phyloP scores from a whole-genome alignment of 2,113 vertebrate species.

The Pseudorasbora parva region DNA sequence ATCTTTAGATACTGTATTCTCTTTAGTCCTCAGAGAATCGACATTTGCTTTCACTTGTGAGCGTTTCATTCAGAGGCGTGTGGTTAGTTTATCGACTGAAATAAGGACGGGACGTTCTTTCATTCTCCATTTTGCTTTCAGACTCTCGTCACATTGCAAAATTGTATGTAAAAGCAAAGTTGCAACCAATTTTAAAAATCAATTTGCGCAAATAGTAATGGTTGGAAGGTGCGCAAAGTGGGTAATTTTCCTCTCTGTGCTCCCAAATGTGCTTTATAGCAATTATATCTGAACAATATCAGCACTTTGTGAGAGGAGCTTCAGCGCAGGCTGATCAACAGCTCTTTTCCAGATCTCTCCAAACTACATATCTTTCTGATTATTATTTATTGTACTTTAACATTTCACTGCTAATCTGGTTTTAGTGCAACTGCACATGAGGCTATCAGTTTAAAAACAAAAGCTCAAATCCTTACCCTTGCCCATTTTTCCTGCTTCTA shows the following conservation, averaged over 20 bases:
- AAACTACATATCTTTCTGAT: not conserved
- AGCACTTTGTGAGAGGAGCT: not conserved
- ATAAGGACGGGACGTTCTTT: not conserved
- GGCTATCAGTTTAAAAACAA: too few species aligned
- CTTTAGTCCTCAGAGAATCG: constrained; percentile 26
- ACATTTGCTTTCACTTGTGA: constrained; percentile 1
- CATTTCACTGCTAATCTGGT: not conserved
- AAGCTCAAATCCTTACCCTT: too few species aligned
- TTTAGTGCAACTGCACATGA: not conserved
- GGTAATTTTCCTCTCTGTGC: constrained; percentile 38
- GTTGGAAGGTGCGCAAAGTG: constrained; percentile 43
- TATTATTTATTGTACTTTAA: not conserved
- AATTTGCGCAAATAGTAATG: constrained; percentile 44
- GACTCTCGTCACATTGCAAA: constrained; percentile 4
- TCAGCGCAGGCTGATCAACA: not conserved
- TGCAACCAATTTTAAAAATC: constrained; percentile 32
- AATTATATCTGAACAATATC: constrained; percentile 41
- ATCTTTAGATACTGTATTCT: constrained; percentile 34
- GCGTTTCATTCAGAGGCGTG: not conserved
- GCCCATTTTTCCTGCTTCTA: too few species aligned
- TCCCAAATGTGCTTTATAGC: constrained; percentile 26
- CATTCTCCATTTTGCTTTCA: constrained; percentile 23
- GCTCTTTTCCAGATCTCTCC: not conserved
- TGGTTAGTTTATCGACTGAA: constrained; percentile 14
- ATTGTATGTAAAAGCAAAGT: constrained; percentile 27